These are phyloP conservation scores for Drosophila algonquin DNA, from an alignment of 2,888 invertebrate species.

Conservation along the genomic window DNA sequence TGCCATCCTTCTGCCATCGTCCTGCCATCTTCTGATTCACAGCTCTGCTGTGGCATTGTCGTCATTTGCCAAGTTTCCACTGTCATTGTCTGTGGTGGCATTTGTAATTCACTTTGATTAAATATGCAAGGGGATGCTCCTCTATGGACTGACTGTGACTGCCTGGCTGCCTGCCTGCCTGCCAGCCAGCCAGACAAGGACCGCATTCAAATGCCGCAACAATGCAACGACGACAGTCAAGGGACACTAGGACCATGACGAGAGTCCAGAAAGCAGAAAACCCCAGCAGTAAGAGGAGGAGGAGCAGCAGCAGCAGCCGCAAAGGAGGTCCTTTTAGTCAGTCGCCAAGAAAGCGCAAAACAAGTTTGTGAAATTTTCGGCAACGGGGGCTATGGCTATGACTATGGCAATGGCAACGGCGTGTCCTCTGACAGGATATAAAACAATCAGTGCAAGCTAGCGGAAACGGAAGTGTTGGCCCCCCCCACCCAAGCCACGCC, in stretches of 20 bases:
- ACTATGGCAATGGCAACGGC: conserved; percentile 50
- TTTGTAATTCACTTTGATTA: conserved; percentile 79
- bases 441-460: conserved; percentile 83
- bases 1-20: conserved; percentile 1
- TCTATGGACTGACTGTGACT: conserved; percentile 3
- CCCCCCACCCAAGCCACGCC: not conserved
- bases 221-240: conserved; percentile 49
- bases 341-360: conserved; percentile 77
- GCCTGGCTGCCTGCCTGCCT: conserved; percentile 19
- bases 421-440: conserved; percentile 81
- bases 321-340: conserved; percentile 55
- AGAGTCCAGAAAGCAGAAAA: conserved; percentile 17
- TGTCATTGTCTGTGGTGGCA: conserved; percentile 56
- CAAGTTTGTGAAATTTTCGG: conserved; percentile 77
- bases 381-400: conserved; percentile 44
- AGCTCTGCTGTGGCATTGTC: not conserved
- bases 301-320: not conserved
- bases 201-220: conserved; percentile 66
- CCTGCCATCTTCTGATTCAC: not conserved
- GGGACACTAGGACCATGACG: conserved; percentile 31
- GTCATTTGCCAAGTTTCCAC: conserved; percentile 55
- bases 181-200: conserved; percentile 12
- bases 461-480: conserved; percentile 79
- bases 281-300: not conserved
- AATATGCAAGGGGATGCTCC: conserved; percentile 56